Base-by-base conservation (phyloP, 2,888 invertebrate species). In the Meta bourneti region DNA sequence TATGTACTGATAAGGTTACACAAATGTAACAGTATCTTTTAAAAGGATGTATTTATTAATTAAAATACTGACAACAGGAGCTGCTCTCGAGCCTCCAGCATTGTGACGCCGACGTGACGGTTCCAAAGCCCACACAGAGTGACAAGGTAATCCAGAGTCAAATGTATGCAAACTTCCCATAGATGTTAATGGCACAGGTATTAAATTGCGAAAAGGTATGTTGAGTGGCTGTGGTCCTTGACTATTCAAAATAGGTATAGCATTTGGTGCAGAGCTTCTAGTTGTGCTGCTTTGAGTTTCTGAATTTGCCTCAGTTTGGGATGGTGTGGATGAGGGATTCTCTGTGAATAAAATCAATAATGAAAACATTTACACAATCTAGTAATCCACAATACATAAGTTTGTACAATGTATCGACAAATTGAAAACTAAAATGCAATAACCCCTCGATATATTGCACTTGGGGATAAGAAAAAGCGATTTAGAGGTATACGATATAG, bases 101-200 rank as follows among this genome's bases (percentile, higher is more conserved):
- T 87, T 84, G 52, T 86, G 90, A 48, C 91, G 77, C 72, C 91
- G 85, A 0, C 85, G 54, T n/a, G 84, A 81, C 9, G 91, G 80
- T 49, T 90, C 89, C 19, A 93, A 72, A 0, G 93, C 93, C 93
- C 93, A 93, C 5, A 91, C 97, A 70, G 97, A 97, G 94, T 96
- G 96, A 94, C 93, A 93, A 20, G 93, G 92, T n/a, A 93, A 75
- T 48, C 88, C 90, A 69, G 93, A 86, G 51, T 93, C 93, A 84
- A 93, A 93, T 7, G 79, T 74, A 70, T 93, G 92, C 92, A 89
- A 79, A 20, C 85, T 74, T n/a, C 82, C 82, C 74, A 93, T 89
- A 13, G 92, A 92, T 11, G 92, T 89, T 54, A 93, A 74, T 49
- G 93, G 93, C 0, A 93, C 87, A 16, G 94, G 93, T 81, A 94